These are phyloP conservation scores for Babyrousa celebensis DNA, from an alignment of 2,797 vertebrate genomes.

Conservation along the genomic window DNA sequence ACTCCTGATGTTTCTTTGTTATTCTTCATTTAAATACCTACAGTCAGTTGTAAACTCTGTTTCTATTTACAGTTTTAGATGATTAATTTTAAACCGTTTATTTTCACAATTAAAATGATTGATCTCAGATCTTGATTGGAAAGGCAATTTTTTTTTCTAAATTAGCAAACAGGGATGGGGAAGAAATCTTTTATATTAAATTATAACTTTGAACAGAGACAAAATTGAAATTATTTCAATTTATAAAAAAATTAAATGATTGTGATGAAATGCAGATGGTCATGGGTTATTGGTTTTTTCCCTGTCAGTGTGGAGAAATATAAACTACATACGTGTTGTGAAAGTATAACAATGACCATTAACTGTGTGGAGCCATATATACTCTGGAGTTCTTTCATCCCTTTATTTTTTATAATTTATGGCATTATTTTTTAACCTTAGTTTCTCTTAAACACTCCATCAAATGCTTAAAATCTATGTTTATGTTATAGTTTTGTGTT, in stretches of 20 bases:
- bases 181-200: not conserved
- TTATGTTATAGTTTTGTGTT: no score
- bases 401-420: not conserved
- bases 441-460: not conserved
- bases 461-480: not conserved
- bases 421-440: not conserved
- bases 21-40: not conserved
- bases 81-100: slow-evolving; percentile 39
- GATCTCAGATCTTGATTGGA: not conserved
- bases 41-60: not conserved
- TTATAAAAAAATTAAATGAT: not conserved
- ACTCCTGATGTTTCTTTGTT: not conserved
- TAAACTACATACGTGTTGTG: not conserved
- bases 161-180: not conserved
- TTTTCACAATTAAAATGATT: not conserved
- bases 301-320: not conserved
- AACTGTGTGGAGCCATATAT: not conserved
- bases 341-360: not conserved
- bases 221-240: slow-evolving; percentile 11
- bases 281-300: not conserved
- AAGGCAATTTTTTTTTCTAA: not conserved
- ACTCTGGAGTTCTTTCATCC: not conserved
- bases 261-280: not conserved
- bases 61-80: not conserved
- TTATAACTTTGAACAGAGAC: slow-evolving; percentile 23